Evolutionary conservation across 2,888 invertebrate species (phyloP).

Genomic region (Philonicus albiceps): DNA sequence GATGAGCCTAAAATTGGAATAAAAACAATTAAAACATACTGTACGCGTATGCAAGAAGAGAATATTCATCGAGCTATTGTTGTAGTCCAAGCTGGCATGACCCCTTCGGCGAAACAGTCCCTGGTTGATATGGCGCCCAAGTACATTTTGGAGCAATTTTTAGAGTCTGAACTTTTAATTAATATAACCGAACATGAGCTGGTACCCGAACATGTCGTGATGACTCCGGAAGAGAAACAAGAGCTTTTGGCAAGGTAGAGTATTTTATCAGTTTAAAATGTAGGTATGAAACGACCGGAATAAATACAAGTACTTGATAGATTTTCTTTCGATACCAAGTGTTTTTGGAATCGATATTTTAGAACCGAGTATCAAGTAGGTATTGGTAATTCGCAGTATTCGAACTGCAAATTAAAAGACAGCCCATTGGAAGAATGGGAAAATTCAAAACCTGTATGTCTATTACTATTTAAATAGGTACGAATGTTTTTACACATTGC

Average conservation of each 20-base stretch:
- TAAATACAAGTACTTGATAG: too few relatives aligned
- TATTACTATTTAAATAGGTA: too few relatives aligned
- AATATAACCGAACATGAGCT: slow-evolving; percentile 98
- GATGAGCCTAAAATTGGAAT: slow-evolving; percentile 99
- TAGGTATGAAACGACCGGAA: too few relatives aligned
- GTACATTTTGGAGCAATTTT: slow-evolving; percentile 95
- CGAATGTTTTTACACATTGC: too few relatives aligned
- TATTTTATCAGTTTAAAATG: slow-evolving; percentile 65
- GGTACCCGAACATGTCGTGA: slow-evolving; percentile 98
- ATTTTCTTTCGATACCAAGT: too few relatives aligned
- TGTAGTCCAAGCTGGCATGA: slow-evolving; percentile 98
- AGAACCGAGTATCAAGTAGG: too few relatives aligned
- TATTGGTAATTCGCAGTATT: too few relatives aligned
- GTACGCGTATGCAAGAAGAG: slow-evolving; percentile 99
- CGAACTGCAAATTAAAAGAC: too few relatives aligned
- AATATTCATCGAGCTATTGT: slow-evolving; percentile 98
- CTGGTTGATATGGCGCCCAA: slow-evolving; percentile 99
- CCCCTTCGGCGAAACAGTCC: slow-evolving; percentile 97
- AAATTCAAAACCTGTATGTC: too few relatives aligned
- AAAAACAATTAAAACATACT: slow-evolving; percentile 98
- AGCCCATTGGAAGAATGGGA: too few relatives aligned
- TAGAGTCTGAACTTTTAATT: slow-evolving; percentile 93
- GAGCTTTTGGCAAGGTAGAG: slow-evolving; percentile 74
- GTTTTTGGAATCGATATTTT: too few relatives aligned
- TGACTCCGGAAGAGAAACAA: slow-evolving; percentile 97